phyloP scores from a whole-genome alignment of 1,140 invertebrate genomes.

The Ceratoteleas bidentatus region DNA sequence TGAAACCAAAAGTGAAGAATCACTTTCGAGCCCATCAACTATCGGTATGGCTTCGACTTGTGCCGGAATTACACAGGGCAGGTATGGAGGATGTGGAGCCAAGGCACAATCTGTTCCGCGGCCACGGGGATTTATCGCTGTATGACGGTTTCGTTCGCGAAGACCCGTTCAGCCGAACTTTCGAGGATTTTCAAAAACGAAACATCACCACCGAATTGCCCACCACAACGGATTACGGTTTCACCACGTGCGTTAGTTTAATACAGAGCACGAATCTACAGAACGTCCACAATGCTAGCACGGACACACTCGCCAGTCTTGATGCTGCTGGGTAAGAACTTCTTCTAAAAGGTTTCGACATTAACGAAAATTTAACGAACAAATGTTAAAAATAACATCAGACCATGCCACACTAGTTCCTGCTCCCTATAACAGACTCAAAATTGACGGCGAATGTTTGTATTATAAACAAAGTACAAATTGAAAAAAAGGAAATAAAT shows the following conservation, averaged over 20 bases:
- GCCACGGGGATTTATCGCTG: slow-evolving; percentile 89
- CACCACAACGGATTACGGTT: slow-evolving; percentile 80
- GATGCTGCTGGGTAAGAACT: slow-evolving; percentile 86
- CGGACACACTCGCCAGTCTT: slow-evolving; percentile 88
- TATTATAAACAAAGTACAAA: no score
- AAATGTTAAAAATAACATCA: no score
- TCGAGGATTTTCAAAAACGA: slow-evolving; percentile 77
- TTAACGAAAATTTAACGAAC: no score
- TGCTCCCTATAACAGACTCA: no score
- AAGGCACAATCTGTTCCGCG: slow-evolving; percentile 90
- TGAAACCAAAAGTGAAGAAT: slow-evolving; percentile 94
- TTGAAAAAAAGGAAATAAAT: no score
- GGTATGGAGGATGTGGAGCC: slow-evolving; percentile 93
- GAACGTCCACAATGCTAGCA: slow-evolving; percentile 83
- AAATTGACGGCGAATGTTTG: no score
- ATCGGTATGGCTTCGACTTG: slow-evolving; percentile 95
- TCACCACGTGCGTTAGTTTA: slow-evolving; percentile 82
- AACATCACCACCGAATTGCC: slow-evolving; percentile 82
- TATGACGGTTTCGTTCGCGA: slow-evolving; percentile 91
- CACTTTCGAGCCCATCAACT: slow-evolving; percentile 96
- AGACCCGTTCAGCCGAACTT: slow-evolving; percentile 86
- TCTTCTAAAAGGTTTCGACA: no score
- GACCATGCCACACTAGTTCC: no score
- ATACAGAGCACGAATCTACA: slow-evolving; percentile 81
- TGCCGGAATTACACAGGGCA: slow-evolving; percentile 94